Percentiles rank a stretch among this genome's conserved stretches.
These are phyloP conservation scores for Pyrgilauda ruficollis DNA, from an alignment of 2,113 vertebrate species.

Conservation along the genomic window DNA sequence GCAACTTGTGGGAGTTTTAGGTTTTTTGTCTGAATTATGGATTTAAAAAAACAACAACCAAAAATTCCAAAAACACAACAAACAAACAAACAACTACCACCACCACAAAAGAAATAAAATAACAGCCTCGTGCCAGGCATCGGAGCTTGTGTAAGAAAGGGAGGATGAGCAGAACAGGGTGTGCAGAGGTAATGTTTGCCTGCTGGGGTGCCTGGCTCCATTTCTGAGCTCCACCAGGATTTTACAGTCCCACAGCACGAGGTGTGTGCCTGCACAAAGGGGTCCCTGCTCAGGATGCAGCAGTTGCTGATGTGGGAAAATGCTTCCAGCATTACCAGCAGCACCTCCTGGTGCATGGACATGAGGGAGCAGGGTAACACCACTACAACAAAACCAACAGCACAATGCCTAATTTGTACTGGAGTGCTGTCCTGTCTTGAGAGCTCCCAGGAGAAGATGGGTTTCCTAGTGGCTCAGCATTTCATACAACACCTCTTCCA, in stretches of 20 bases:
- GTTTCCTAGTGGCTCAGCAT: background rate
- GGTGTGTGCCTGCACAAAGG: background rate
- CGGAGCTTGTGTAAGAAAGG: background rate
- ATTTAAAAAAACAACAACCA: background rate
- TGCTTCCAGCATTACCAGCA: background rate
- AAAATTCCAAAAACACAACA: too few species aligned
- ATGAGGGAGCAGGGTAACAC: background rate
- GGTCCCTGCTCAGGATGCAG: background rate
- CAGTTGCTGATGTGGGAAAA: background rate
- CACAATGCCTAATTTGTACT: background rate
- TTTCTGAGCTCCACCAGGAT: background rate
- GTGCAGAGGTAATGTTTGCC: background rate
- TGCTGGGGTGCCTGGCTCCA: background rate
- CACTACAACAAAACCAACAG: background rate
- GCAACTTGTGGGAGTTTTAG: background rate
- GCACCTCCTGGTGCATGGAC: constrained; percentile 33
- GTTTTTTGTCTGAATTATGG: constrained; percentile 3
- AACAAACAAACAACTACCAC: background rate
- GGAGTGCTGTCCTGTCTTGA: background rate
- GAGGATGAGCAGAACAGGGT: background rate
- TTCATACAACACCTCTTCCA: background rate
- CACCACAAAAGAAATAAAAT: background rate
- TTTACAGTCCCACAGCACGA: background rate
- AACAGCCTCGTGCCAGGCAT: background rate
- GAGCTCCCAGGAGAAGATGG: background rate